Evolutionary conservation across 2,113 vertebrate species (phyloP).

Genomic region (cattle (Bos taurus)): DNA sequence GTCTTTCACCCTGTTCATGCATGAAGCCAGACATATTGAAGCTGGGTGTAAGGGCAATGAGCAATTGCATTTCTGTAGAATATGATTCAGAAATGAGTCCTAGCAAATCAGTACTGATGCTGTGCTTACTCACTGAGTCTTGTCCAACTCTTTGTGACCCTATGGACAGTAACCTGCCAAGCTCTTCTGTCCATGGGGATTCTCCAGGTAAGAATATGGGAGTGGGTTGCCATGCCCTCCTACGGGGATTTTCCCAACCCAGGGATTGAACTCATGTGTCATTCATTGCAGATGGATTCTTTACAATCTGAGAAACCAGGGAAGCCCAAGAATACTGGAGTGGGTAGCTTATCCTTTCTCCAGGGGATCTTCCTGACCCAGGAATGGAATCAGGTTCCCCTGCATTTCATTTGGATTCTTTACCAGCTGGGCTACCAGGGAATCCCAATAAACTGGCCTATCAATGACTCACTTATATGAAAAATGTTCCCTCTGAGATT

Average conservation of each 20-base stretch:
- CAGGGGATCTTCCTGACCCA: background rate
- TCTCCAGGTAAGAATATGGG: background rate
- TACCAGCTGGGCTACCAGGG: background rate
- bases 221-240: background rate
- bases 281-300: background rate
- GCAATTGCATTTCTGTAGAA: background rate
- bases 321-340: background rate
- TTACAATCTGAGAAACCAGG: background rate
- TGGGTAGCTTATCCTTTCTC: background rate
- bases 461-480: background rate
- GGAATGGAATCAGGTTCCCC: background rate
- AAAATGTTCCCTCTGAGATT: background rate
- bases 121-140: background rate
- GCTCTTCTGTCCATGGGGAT: background rate
- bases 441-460: background rate
- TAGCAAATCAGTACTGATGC: background rate
- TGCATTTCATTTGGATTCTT: background rate
- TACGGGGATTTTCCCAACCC: background rate
- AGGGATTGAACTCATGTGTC: accelerated
- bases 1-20: background rate
- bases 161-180: background rate
- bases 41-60: background rate
- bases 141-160: background rate
- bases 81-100: background rate
- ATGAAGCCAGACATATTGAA: background rate